These are phyloP conservation scores for Ochotona princeps DNA, from an alignment of 2,113 vertebrate species.

Conservation along the genomic window DNA sequence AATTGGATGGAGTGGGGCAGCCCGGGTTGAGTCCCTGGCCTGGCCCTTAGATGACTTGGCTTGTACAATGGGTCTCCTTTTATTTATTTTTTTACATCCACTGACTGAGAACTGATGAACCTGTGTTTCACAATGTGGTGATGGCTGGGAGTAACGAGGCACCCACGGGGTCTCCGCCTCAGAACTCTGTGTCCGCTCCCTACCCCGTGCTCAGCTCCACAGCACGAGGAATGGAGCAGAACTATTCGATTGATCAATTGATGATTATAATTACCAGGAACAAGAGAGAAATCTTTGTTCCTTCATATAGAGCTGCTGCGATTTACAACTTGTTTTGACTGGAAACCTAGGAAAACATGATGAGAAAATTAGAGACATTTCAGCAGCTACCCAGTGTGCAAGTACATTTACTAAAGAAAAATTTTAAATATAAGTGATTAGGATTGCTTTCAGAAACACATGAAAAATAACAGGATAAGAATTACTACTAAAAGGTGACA, in stretches of 20 bases:
- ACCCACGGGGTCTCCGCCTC: fast-evolving
- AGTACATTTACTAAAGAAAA: constrained; percentile 50
- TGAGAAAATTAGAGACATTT: constrained; percentile 65
- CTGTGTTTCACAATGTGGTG: too few species aligned
- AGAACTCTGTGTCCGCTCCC: background rate
- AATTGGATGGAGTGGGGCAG: too few species aligned
- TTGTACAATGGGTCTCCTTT: background rate
- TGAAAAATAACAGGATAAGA: constrained; percentile 53
- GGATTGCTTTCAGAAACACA: constrained; percentile 64
- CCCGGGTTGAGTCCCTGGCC: background rate
- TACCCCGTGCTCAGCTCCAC: background rate
- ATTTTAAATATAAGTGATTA: constrained; percentile 35
- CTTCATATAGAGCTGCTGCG: background rate
- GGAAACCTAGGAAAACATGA: constrained; percentile 65
- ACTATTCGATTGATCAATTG: background rate
- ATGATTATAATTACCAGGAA: constrained; percentile 27
- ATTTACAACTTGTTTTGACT: constrained; percentile 69
- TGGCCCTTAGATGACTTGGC: background rate
- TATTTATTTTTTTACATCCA: background rate
- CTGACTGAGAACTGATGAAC: too few species aligned
- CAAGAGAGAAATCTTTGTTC: background rate
- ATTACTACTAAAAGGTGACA: background rate
- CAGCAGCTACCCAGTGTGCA: constrained; percentile 3
- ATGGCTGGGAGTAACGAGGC: background rate
- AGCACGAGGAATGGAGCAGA: background rate